Conservation (phyloP, 2,113 vertebrate genomes). For the Dryoscopus gambensis region DNA sequence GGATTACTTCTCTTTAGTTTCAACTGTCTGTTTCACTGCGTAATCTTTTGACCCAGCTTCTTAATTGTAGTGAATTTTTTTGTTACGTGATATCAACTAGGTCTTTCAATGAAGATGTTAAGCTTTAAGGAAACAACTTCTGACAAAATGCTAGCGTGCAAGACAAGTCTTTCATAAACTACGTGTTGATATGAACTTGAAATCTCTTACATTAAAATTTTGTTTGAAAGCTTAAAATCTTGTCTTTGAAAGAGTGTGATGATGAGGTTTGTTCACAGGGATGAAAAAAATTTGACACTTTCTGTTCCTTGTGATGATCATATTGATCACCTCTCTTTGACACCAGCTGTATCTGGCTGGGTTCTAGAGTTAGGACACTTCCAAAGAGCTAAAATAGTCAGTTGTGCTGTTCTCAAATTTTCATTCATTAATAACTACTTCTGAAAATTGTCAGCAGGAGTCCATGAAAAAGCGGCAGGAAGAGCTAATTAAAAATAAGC, state of each 20-base stretch:
- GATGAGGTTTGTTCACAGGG: neutral
- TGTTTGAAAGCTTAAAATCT: neutral
- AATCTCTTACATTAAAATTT: neutral
- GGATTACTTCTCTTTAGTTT: slow-evolving; percentile 60
- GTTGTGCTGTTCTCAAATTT: neutral
- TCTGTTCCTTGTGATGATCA: neutral
- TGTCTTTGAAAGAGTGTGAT: neutral
- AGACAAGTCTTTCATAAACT: neutral
- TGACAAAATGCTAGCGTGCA: neutral
- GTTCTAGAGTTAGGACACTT: neutral
- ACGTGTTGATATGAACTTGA: neutral
- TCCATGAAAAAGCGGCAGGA: neutral
- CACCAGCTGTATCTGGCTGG: neutral
- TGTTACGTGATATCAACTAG: neutral
- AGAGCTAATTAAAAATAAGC: neutral
- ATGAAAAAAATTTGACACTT: neutral
- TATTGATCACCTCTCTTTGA: neutral
- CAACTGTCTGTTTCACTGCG: neutral
- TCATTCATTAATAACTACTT: neutral
- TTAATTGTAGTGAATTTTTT: neutral
- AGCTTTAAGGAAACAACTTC: neutral
- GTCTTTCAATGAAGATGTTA: neutral
- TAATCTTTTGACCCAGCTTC: neutral
- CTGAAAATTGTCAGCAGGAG: neutral
- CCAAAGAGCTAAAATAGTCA: neutral